Base-by-base conservation (phyloP, 2,888 invertebrate genomes). In the Plagiodera versicolora region DNA sequence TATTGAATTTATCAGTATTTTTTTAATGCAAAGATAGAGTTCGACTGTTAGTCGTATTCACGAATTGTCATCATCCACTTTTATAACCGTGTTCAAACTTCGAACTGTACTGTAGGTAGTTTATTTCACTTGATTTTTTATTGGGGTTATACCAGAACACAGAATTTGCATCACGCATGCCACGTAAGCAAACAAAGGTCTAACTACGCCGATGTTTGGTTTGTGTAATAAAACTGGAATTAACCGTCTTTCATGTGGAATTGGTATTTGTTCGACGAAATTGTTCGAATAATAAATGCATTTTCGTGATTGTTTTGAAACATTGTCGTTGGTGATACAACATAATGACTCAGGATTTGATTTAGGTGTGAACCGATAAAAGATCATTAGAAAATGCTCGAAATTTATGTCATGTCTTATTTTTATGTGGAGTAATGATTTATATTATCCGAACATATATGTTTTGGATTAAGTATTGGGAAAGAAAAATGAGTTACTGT, bases 201-300 rank as follows among this genome's bases (percentile, higher is more conserved):
- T 19, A 28, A 44, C 39, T 53, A 19, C 35, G 28, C 19, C 54
- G 17, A 32, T 44, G 35, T 57, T 57, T 57, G 56, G 50, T 57
- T 57, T 50, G 50, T 49, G 56, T 57, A 57, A 57, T 57, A 57
- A 57, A 57, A 57, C 49, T 44, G 45, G 44, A 57, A 57, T 57
- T 39, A 50, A 44, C 39, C 8, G 14, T 39, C 44, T 14, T 54
- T 44, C 50, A 50, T 47, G 39, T 50, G 11, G 28, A 57, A 57
- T 57, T 57, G 39, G 8, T 57, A 45, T 57, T 57, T 49, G 32
- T 32, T 44, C 28, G 20, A 57, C 24, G 50, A 28, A n/a, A 39
- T 24, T 30, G 50, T 44, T 57, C 44, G 50, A 39, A 57, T 50
- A 57, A 57, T 57, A 17, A 57, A 50, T 35, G 44, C 28, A 3